Base-by-base conservation (phyloP, 1,140 invertebrate genomes). In the Eubasilissa regina region DNA sequence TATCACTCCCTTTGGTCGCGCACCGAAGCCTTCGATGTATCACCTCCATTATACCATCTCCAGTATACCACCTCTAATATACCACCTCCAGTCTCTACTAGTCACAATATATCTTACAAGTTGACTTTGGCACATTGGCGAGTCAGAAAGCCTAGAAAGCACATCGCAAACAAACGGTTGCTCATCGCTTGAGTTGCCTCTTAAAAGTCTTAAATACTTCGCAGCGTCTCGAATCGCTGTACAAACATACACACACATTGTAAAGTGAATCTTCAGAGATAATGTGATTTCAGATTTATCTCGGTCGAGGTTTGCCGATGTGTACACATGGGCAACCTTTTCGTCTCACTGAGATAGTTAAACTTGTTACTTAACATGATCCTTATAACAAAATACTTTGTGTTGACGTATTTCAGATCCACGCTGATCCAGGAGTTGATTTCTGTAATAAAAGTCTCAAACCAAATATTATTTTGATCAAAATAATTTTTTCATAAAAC, bases 41-140 rank as follows among this genome's bases (percentile, higher is more conserved):
- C 56, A 19, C 56, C n/a, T n/a, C n/a, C n/a, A n/a, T 6, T 6
- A 6, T 35, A 35, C 25, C 25, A 35, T 6, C 25, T 35, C 25
- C 25, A 35, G 6, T 35, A n/a, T n/a, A n/a, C n/a, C n/a, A n/a
- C n/a, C 25, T 35, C 25, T 35, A 35, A n/a, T 6, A 6, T 35
- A 35, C 25, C 25, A 35, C 25, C 25, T 35, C 25, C 25, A 35
- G 6, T 35, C 25, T 62, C 17, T 13, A 12, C 58, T 11, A 0
- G 12, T 12, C 58, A 21, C 58, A 62, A 35, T 62, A 35, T 62
- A 62, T 21, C 58, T 19, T 62, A 62, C 58, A 43, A 62, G 17
- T 21, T 62, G 58, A 35, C 58, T 62, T 62, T 62, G 58, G 58
- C 58, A 62, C 58, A 62, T n/a, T n/a, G 17, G 13, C 17, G 12